Base-by-base conservation (phyloP, 2,113 vertebrate genomes). In the Hippocampus comes region DNA sequence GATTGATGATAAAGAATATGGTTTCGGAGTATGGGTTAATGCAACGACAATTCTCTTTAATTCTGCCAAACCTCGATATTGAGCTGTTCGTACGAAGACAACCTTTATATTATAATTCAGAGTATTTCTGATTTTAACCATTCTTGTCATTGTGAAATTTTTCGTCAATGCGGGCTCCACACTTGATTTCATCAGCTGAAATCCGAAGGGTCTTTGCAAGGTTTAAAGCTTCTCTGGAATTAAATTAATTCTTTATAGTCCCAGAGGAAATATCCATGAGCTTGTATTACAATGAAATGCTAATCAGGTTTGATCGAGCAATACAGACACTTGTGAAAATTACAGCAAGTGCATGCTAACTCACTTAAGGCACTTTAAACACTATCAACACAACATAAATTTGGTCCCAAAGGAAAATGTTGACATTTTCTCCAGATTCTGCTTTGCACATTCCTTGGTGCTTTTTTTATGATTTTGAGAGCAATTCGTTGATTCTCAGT, bases 1-100 rank as follows among this genome's bases (percentile, higher is more conserved):
- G 30, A 34, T 34, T 34, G 30, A 78, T 76, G 64, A 75, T 30
- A 76, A 53, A 79, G 68, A 82, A 84, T 77, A 82, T 60, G 51
- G 76, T 73, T 73, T 83, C 73, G 68, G 69, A 86, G 80, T 67
- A 68, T 9, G 34, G 34, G 34, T 38, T 63, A 18, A 27, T 15
- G 34, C 61, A 63, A 20, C 30, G 9, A 63, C 9, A 9, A 34
- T 63, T 41, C 17, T 63, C 30, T 63, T 18, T 38, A 38, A 63
- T 38, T 63, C 61, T 63, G 61, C 61, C 20, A 41, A 63, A 63
- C 34, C 34, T 21, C 20, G 4, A 12, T 11, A 20, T 21, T 63
- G 9, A 41, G 11, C 15, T 63, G 41, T 41, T 63, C 17, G 4
- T 38, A 18, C 21, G 2, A 63, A 63, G 34, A 38, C 18, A 20